Evolutionary conservation across 2,888 invertebrate genomes (phyloP), one percentile per base, ranked within the genome.

Genomic region (Megalurothrips usitatus): DNA sequence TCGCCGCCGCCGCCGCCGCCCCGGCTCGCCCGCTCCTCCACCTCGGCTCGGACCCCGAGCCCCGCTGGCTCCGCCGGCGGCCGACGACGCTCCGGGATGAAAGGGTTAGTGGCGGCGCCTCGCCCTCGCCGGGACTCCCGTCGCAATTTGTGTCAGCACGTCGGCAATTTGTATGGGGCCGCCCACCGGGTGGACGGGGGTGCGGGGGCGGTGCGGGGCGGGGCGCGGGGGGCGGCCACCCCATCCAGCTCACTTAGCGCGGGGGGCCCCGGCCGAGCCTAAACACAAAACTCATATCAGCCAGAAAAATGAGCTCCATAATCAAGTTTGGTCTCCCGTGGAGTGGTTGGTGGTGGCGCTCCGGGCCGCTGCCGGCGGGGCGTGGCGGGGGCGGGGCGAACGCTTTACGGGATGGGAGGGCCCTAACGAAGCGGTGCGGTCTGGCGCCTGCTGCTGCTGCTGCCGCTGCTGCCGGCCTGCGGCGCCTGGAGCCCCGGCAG

Each of bases 251-350:
- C 52, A 19, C 52, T 19, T 52, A 52, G 34, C 23, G 68, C 11
- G 23, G 68, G 3, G 68, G n/a, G 68, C 8, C 68, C 23, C 4
- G 23, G 6, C 26, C 26, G 68, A 10, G 23, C 10, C 26, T 26
- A 26, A 75, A 26, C 68, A 26, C 68, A 75, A 75, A 75, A 75
- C 68, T 75, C 68, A 75, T 26, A 75, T 75, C 68, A 26, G 68
- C 26, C 68, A 26, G 68, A 12, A 23, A 75, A 75, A 75, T 75
- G 68, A 75, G 68, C 23, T 75, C 26, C 68, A 75, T 75, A 75
- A 75, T 75, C 68, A 75, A 75, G 23, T 75, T 75, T 23, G 68
- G 23, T n/a, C 68, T 12, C 58, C 58, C 58, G 58, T 19, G 58
- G 58, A 17, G 58, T 19, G 58, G 58, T 19, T 17, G 58, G 58